Conservation (phyloP, 2,797 vertebrate species). For the Podarcis lilfordi region DNA sequence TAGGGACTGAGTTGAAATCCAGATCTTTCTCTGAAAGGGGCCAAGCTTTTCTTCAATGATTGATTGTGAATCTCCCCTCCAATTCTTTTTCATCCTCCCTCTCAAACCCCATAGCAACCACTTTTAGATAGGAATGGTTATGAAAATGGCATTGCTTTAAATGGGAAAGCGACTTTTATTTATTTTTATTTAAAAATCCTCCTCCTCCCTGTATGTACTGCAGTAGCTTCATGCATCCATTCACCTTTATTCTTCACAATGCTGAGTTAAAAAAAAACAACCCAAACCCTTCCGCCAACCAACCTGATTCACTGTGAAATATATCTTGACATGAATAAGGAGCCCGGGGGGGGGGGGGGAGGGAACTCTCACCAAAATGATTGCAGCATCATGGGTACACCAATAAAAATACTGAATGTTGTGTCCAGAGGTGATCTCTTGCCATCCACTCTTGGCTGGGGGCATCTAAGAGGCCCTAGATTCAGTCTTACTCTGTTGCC, state of each 20-base stretch:
- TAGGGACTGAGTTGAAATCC: slow-evolving; percentile 77
- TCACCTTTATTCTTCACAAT: slow-evolving; percentile 60
- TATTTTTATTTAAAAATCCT: slow-evolving; percentile 14
- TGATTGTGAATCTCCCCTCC: slow-evolving; percentile 57
- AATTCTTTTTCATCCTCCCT: slow-evolving; percentile 57
- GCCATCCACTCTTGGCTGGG: slow-evolving; percentile 38
- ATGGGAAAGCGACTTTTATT: slow-evolving; percentile 70
- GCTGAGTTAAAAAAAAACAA: slow-evolving; percentile 9
- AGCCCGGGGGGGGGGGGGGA: not conserved
- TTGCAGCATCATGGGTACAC: slow-evolving; percentile 13
- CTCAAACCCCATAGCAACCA: slow-evolving; percentile 75
- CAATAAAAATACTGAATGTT: slow-evolving; percentile 42
- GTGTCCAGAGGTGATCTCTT: slow-evolving; percentile 45
- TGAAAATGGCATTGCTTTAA: slow-evolving; percentile 69
- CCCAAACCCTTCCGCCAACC: slow-evolving; percentile 23
- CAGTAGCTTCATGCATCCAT: slow-evolving; percentile 55
- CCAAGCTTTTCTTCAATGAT: slow-evolving; percentile 73
- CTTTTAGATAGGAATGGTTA: slow-evolving; percentile 50
- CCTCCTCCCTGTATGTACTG: slow-evolving; percentile 1
- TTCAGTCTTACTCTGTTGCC: slow-evolving; percentile 58
- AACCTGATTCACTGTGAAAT: slow-evolving; percentile 48
- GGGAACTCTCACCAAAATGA: slow-evolving; percentile 34
- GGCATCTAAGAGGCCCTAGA: slow-evolving; percentile 49
- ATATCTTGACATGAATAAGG: slow-evolving; percentile 23
- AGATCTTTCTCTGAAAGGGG: slow-evolving; percentile 78